Evolutionary conservation across 2,888 invertebrate species (phyloP).

Genomic region (Caradrina clavipalpis): DNA sequence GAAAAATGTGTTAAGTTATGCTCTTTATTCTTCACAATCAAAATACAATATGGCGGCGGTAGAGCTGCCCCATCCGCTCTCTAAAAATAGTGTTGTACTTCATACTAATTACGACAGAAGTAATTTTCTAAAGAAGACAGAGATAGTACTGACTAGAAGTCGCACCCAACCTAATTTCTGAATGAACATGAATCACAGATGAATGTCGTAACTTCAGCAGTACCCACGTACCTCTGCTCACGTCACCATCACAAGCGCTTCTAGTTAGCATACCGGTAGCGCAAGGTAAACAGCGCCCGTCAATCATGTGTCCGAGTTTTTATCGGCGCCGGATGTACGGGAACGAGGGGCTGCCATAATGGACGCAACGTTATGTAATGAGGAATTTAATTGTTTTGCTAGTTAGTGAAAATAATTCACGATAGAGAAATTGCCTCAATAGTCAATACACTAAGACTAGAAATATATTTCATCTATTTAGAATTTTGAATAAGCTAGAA

Average conservation of each 20-base stretch:
- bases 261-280: conserved; percentile 61
- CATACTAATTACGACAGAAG: too few relatives aligned
- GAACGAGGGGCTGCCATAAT: conserved; percentile 48
- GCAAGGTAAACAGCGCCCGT: conserved; percentile 66
- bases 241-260: conserved; percentile 31
- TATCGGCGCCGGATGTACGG: conserved; percentile 64
- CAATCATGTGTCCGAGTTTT: conserved; percentile 68
- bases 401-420: background rate
- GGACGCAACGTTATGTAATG: conserved; percentile 32
- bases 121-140: background rate
- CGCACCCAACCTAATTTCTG: conserved; percentile 13
- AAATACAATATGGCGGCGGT: too few relatives aligned
- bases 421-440: too few relatives aligned
- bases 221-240: conserved; percentile 1
- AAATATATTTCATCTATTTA: too few relatives aligned
- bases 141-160: too few relatives aligned
- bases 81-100: too few relatives aligned
- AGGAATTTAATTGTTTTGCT: background rate
- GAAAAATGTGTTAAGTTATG: too few relatives aligned
- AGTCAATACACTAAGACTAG: too few relatives aligned
- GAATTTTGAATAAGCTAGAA: too few relatives aligned
- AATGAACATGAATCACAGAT: conserved; percentile 40
- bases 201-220: conserved; percentile 31
- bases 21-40: too few relatives aligned
- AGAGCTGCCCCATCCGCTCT: too few relatives aligned